These are phyloP conservation scores for Acrobasis consociella DNA, from an alignment of 2,888 invertebrate genomes.

Conservation along the genomic window DNA sequence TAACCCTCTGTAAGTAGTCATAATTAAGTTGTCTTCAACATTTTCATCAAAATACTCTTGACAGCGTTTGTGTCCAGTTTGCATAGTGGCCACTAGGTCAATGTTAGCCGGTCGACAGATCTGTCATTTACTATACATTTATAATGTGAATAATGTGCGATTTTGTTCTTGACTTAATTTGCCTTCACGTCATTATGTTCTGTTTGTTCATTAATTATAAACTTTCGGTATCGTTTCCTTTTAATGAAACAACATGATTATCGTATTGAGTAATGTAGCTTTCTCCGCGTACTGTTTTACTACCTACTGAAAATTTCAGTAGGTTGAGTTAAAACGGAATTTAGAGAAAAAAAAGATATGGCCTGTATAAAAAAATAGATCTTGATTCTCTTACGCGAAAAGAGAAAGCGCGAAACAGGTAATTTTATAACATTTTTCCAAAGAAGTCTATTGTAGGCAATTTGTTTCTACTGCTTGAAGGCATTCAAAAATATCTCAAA, in stretches of 20 bases:
- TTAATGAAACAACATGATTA: neutral
- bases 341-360: no score
- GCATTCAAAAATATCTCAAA: no score
- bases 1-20: no score
- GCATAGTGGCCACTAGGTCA: constrained; percentile 34
- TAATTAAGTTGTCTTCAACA: neutral
- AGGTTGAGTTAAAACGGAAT: no score
- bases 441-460: no score
- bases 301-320: no score
- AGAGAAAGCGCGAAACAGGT: no score
- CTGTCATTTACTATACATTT: constrained; percentile 15
- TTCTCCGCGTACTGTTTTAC: no score
- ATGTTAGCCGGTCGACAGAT: constrained; percentile 32
- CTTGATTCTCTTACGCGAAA: no score
- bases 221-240: neutral
- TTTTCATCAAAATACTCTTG: constrained; percentile 16
- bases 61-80: constrained; percentile 26
- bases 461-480: no score
- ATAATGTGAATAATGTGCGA: constrained; percentile 6
- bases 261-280: neutral
- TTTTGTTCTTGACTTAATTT: constrained; percentile 5
- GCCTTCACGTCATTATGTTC: neutral
- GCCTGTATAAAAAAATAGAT: no score
- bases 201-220: neutral
- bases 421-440: no score